Evolutionary conservation across 1,140 invertebrate genomes (phyloP).

Genomic region (Cydia strobilella): DNA sequence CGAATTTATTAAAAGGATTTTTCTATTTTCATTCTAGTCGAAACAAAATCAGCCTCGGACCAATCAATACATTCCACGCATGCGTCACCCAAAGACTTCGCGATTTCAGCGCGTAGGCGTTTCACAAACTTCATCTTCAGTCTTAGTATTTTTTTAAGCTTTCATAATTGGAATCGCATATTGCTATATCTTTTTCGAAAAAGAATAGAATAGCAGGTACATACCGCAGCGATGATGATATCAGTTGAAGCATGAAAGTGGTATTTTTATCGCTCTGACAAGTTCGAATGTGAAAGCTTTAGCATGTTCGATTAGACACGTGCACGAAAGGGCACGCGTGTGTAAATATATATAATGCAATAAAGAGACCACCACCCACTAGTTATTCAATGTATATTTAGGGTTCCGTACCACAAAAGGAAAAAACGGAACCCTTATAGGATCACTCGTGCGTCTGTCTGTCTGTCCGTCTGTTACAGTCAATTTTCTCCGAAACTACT

Average conservation of each 20-base stretch:
- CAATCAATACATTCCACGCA: constrained; percentile 74
- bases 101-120: constrained; percentile 44
- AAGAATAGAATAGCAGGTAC: constrained; percentile 34
- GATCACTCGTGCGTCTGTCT: too few species aligned
- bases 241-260: not conserved
- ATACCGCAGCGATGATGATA: not conserved
- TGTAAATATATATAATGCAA: not conserved
- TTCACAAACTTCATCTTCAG: constrained; percentile 37
- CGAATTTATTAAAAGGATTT: constrained; percentile 1
- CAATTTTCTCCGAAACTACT: too few species aligned
- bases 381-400: not conserved
- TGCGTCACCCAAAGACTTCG: constrained; percentile 63
- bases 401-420: too few species aligned
- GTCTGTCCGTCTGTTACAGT: too few species aligned
- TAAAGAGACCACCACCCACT: too few species aligned
- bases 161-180: not conserved
- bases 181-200: constrained; percentile 35
- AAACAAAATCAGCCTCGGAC: constrained; percentile 55
- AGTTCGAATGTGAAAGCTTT: constrained; percentile 15
- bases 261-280: constrained; percentile 9
- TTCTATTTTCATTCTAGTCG: constrained; percentile 36
- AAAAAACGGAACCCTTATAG: too few species aligned
- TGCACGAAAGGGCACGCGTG: not conserved
- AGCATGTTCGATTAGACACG: constrained; percentile 18
- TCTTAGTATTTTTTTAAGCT: not conserved